Base-by-base conservation (phyloP, 2,113 vertebrate species). In the Synodontis membranacea region DNA sequence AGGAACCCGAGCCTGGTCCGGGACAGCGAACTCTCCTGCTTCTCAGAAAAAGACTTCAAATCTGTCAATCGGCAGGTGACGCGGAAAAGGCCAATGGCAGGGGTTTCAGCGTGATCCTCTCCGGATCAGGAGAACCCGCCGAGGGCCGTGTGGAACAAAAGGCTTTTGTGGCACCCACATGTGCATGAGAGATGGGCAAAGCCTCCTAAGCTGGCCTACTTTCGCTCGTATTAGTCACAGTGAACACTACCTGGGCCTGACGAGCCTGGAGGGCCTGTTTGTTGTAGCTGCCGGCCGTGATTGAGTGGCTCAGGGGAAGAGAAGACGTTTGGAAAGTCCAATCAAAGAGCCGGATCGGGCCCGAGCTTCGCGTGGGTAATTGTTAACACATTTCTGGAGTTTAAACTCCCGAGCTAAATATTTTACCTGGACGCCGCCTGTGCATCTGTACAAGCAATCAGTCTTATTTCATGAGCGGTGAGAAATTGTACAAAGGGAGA, bases 361-460 rank as follows among this genome's bases (percentile, higher is more conserved):
- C 21, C 81, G 80, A 86, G 88, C 86, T 72, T 60, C 42, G 17
- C 74, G 66, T 54, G 21, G 85, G 89, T 92, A 92, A 92, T 92
- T 88, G 89, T 87, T 92, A 89, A 91, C 91, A 92, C 89, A 92
- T 91, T 91, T 86, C 48, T 70, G 60, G 79, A 85, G 82, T 89
- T 85, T 88, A 83, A 66, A 86, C 42, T 82, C 66, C 60, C 58
- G 83, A 84, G 83, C 88, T 91, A 89, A 91, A 90, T 89, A 86
- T 88, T 92, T 88, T 91, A 91, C 91, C 90, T 91, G 90, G 86
- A 87, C 85, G 39, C 64, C 85, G 87, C 82, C 86, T 86, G 83
- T 82, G 87, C 90, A 88, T 88, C 88, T 92, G 91, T 82, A 62
- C 52, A 89, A 90, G 84, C 84, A 88, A 90, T 92, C 90, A 92